Evolutionary conservation across 1,140 invertebrate species (phyloP).

Genomic region (Calliopsis andreniformis): DNA sequence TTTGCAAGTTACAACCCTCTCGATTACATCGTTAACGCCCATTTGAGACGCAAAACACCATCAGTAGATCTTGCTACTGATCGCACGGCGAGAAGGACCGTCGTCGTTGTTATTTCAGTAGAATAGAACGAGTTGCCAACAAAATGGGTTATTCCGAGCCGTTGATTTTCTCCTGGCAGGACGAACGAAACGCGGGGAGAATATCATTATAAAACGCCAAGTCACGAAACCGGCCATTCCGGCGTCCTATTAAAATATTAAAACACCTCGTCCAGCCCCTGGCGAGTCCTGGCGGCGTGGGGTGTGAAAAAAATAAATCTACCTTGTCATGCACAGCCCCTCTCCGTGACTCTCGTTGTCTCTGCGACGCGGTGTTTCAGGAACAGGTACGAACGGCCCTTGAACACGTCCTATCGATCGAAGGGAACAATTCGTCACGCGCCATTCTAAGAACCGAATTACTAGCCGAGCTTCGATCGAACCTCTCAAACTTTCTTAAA

Average conservation of each 20-base stretch:
- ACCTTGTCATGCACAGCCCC: constrained; percentile 80
- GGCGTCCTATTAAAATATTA: constrained; percentile 81
- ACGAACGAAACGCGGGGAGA: constrained; percentile 78
- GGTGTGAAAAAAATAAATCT: constrained; percentile 81
- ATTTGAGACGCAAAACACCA: constrained; percentile 43
- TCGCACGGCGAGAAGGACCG: constrained; percentile 54
- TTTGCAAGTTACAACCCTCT: constrained; percentile 28
- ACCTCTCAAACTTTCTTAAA: neutral
- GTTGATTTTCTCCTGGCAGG: constrained; percentile 76
- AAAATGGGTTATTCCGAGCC: constrained; percentile 76
- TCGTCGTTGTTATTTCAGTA: constrained; percentile 64
- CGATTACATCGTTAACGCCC: constrained; percentile 38
- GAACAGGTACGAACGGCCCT: constrained; percentile 66
- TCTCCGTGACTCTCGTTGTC: constrained; percentile 72
- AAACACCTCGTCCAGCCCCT: constrained; percentile 79
- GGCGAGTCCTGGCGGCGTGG: constrained; percentile 71
- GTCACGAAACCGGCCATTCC: constrained; percentile 80
- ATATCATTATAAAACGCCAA: constrained; percentile 81
- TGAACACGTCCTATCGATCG: constrained; percentile 61
- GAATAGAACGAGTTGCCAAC: constrained; percentile 65
- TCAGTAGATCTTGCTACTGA: constrained; percentile 45
- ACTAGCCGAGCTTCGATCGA: neutral
- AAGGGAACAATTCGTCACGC: constrained; percentile 54
- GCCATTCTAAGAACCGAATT: constrained; percentile 31
- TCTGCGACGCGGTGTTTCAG: constrained; percentile 66